Evolutionary conservation across 30 jellyfish, hydroid and myxozoan genomes (phyloP), one percentile per base, ranked within the genome.

Genomic region (Calvadosia cruxmelitensis): DNA sequence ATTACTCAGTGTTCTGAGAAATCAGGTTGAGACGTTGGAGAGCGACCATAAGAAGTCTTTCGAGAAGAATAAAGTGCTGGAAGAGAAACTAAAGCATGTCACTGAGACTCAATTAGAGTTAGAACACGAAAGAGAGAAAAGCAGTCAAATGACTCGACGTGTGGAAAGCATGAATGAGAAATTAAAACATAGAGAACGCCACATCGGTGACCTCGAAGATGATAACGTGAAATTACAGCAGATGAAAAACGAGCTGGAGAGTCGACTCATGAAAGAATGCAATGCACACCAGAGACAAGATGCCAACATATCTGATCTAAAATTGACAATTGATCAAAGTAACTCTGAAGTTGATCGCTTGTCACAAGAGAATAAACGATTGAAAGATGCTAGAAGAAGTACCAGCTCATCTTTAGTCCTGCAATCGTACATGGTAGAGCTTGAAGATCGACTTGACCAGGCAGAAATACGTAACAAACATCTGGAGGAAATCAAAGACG

Each of bases 201-300:
- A 88, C 50, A 90, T 88, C 10, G 93, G 81, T 52, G 94, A 76
- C 36, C 78, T 89, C 25, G 98, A 89, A 69, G 98, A 89, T 49
- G 98, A 89, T 63, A 89, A 89, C 63, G 98, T 89, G 27, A 68
- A 70, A 12, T 63, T 89, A 61, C 93, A 81, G 27, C 98, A 89
- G 64, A 78, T 83, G 65, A 89, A 89, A 51, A 29, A 75, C 2
- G 95, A 77, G 1, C 68, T 79, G 34, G 93, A 82, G 52, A 64
- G 77, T 20, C 82, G 77, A 33, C 48, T 73, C 12, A 80, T 73
- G 5, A 76, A 82, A 42, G 57, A 42, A 42, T 5, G 57, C 20
- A 42, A 42, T 42, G 57, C 57, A 20, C 57, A 42, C 20, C 57
- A 42, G 20, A 10, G 57, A 5, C 57, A 42, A 42, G 57, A 42